Evolutionary conservation across 2,888 invertebrate species (phyloP).

Genomic region (Mycalesis mineus): DNA sequence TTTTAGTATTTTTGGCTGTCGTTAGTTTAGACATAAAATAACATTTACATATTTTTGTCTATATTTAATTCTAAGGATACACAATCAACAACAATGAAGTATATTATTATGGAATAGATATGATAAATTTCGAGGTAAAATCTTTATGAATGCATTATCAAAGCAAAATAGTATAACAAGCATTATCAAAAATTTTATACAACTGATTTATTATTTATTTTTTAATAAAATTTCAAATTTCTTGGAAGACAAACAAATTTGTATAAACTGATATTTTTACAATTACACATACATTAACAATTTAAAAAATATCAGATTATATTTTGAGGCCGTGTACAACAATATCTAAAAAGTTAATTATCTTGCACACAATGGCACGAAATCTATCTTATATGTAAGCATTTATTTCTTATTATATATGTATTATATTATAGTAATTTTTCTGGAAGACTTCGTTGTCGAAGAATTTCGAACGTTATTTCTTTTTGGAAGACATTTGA

Average conservation of each 20-base stretch:
- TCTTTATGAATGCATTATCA: background rate
- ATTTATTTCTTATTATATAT: constrained; percentile 2
- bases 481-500: constrained; percentile 60
- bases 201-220: background rate
- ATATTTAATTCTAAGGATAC: constrained; percentile 33
- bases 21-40: background rate
- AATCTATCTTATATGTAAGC: constrained; percentile 15
- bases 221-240: background rate
- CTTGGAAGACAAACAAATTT: background rate
- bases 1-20: background rate
- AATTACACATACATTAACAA: background rate
- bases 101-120: constrained; percentile 3
- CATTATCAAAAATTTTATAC: background rate
- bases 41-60: constrained; percentile 17
- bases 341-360: constrained; percentile 13
- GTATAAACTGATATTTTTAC: too few relatives aligned
- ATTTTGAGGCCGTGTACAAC: constrained; percentile 3
- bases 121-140: background rate
- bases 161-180: background rate
- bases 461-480: constrained; percentile 39
- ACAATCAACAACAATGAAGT: constrained; percentile 44
- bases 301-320: background rate
- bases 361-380: constrained; percentile 5
- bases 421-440: constrained; percentile 33
- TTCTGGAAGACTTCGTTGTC: constrained; percentile 74